Conservation (phyloP, 2,113 vertebrate genomes). For the Sorex araneus region DNA sequence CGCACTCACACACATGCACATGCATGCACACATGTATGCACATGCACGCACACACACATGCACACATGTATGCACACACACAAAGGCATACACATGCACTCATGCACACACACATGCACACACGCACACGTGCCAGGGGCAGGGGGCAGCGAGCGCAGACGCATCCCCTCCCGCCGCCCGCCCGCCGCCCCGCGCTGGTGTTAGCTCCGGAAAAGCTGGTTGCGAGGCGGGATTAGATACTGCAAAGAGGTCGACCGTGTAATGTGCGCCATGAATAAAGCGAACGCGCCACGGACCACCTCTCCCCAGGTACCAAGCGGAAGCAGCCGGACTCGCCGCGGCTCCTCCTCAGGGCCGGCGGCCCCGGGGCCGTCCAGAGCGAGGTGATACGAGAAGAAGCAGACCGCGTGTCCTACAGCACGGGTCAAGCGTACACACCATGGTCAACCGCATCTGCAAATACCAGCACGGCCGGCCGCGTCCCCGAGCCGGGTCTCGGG, state of each 20-base stretch:
- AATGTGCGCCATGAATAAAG: constrained; percentile 85
- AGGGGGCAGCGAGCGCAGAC: neutral
- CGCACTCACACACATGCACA: too few species aligned
- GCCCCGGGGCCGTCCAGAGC: constrained; percentile 78
- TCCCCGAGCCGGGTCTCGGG: constrained; percentile 21
- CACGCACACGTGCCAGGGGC: neutral
- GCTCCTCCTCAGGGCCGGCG: constrained; percentile 78
- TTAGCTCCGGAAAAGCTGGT: constrained; percentile 79
- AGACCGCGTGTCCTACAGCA: constrained; percentile 85
- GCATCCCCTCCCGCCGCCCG: neutral
- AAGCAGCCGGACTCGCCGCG: constrained; percentile 64
- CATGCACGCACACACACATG: too few species aligned
- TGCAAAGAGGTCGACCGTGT: constrained; percentile 85
- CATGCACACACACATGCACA: too few species aligned
- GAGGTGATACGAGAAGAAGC: constrained; percentile 84
- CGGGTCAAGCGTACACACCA: constrained; percentile 82
- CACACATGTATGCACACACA: too few species aligned
- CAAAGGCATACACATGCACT: too few species aligned
- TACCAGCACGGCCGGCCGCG: constrained; percentile 42
- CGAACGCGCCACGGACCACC: constrained; percentile 87
- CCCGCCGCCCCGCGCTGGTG: constrained; percentile 45
- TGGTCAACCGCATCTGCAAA: constrained; percentile 83
- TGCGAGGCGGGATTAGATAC: constrained; percentile 83
- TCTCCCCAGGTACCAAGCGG: constrained; percentile 84
- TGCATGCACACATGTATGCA: too few species aligned